These are phyloP conservation scores for Rhyzopertha dominica DNA, from an alignment of 1,140 invertebrate species.

Conservation along the genomic window DNA sequence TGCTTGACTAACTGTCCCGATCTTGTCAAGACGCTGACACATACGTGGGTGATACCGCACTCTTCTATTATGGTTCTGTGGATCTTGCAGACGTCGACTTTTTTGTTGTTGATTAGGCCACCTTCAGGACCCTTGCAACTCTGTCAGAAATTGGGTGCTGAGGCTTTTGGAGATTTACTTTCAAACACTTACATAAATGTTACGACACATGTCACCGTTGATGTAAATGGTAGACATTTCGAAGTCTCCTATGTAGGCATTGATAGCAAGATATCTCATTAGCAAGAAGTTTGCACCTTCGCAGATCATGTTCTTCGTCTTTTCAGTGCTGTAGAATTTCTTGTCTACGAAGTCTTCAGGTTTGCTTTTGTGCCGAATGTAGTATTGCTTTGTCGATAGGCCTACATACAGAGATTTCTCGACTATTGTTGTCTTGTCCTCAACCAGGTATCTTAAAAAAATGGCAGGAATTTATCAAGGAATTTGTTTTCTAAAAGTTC, in stretches of 20 bases:
- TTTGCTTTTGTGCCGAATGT: conserved; percentile 39
- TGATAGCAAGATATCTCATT: conserved; percentile 54
- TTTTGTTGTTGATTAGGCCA: conserved; percentile 47
- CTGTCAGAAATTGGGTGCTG: not conserved
- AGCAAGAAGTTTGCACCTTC: conserved; percentile 58
- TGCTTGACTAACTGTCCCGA: conserved; percentile 50
- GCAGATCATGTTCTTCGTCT: conserved; percentile 49
- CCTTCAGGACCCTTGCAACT: conserved; percentile 44
- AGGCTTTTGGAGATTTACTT: conserved; percentile 1
- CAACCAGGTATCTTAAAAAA: too few relatives aligned
- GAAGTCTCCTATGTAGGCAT: conserved; percentile 50
- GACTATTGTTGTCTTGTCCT: conserved; percentile 13
- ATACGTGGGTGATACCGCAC: conserved; percentile 48
- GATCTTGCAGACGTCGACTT: conserved; percentile 49
- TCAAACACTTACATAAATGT: conserved; percentile 53
- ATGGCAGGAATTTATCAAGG: too few relatives aligned
- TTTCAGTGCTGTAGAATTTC: conserved; percentile 47
- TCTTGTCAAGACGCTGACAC: conserved; percentile 46
- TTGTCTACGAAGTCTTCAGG: conserved; percentile 45
- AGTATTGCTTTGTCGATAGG: conserved; percentile 31
- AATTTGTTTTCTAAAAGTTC: too few relatives aligned
- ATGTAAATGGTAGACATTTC: conserved; percentile 52
- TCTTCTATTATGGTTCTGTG: conserved; percentile 52
- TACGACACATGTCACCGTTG: conserved; percentile 52
- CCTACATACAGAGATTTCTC: conserved; percentile 28